phyloP scores from a whole-genome alignment of 2,888 invertebrate species.

The Pyrochroa serraticornis region DNA sequence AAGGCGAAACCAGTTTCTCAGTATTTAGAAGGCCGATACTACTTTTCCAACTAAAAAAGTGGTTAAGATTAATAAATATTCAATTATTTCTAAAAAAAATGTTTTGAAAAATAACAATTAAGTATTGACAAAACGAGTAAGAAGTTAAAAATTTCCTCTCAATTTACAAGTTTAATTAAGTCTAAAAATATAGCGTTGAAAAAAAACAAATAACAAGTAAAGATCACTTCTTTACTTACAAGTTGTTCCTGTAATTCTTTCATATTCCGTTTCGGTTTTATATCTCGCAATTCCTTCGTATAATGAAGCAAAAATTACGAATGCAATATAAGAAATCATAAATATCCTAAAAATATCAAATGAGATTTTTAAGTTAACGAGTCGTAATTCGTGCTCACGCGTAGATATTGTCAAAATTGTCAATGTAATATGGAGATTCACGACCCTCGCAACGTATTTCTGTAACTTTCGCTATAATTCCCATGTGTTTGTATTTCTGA shows the following conservation, averaged over 20 bases:
- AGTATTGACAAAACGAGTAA: too few species aligned
- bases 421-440: conserved; percentile 31
- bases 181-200: too few species aligned
- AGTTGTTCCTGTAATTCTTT: conserved; percentile 14
- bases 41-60: conserved; percentile 36
- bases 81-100: not conserved
- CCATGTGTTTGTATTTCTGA: conserved; percentile 36
- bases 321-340: conserved; percentile 22
- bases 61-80: not conserved
- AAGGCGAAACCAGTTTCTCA: conserved; percentile 38
- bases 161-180: too few species aligned
- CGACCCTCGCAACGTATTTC: conserved; percentile 40
- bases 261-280: conserved; percentile 23
- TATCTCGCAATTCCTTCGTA: conserved; percentile 32
- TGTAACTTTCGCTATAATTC: conserved; percentile 37
- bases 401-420: conserved; percentile 38
- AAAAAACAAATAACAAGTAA: not conserved
- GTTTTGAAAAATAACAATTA: too few species aligned
- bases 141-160: too few species aligned
- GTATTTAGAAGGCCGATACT: conserved; percentile 38
- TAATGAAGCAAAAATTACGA: conserved; percentile 30
- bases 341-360: conserved; percentile 15
- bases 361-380: not conserved
- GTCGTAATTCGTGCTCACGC: conserved; percentile 35
- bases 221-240: conserved; percentile 2